phyloP scores from a whole-genome alignment of 2,888 invertebrate species.

The Cantharis flavilabris region DNA sequence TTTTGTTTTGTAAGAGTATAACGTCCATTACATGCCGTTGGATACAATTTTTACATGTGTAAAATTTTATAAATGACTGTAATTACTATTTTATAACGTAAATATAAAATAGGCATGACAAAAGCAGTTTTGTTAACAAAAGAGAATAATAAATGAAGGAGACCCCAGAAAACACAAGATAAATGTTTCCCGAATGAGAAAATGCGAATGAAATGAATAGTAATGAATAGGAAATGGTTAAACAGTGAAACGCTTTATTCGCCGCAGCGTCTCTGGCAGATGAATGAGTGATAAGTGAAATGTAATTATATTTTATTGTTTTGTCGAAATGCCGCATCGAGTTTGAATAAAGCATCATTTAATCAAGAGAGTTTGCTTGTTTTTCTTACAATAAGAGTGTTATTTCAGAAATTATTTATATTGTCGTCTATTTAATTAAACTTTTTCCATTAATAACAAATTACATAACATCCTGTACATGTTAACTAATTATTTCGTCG shows the following conservation, averaged over 20 bases:
- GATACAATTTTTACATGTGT: neutral
- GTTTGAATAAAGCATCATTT: conserved; percentile 48
- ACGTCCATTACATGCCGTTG: neutral
- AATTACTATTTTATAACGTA: conserved; percentile 13
- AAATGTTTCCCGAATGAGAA: conserved; percentile 53
- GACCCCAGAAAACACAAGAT: conserved; percentile 50
- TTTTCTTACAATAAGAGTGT: conserved; percentile 16
- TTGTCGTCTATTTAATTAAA: conserved; percentile 1
- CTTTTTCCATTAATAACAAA: neutral
- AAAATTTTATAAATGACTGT: neutral
- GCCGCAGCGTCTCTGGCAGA: conserved; percentile 48
- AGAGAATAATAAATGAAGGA: conserved; percentile 48
- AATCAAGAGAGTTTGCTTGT: conserved; percentile 41
- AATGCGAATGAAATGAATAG: conserved; percentile 54
- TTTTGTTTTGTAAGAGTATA: neutral
- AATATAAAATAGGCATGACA: conserved; percentile 27
- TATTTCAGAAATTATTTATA: conserved; percentile 20
- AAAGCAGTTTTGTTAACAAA: conserved; percentile 43
- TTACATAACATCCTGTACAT: neutral
- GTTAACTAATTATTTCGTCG: neutral
- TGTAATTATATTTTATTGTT: conserved; percentile 56
- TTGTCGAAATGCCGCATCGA: conserved; percentile 51
- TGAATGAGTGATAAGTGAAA: conserved; percentile 56
- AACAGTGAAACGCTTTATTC: conserved; percentile 54
- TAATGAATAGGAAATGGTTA: conserved; percentile 55